Base-by-base conservation (phyloP, 2,113 vertebrate species). In the Serinus canaria region DNA sequence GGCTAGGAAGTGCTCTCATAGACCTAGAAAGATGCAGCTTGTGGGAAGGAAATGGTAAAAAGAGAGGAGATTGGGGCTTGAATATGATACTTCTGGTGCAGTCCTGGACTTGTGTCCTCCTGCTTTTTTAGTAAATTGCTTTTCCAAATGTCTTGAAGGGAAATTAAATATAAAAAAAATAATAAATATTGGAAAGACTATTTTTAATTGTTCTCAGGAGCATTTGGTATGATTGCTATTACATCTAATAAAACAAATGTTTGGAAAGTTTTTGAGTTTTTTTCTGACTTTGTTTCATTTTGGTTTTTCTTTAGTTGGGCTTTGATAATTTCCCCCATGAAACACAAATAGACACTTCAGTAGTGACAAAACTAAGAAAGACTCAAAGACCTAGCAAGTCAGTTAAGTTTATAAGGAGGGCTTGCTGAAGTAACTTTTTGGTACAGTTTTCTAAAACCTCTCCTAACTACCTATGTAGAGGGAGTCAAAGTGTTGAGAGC, bases 161-260 rank as follows among this genome's bases (percentile, higher is more conserved):
- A 79, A 83, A 83, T 73, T 23, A 88, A 95, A 87, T 77, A 80
- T 16, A 93, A 93, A 74, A 35, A 39, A 80, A 73, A 50, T 79
- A 69, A 66, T 88, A 90, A 83, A 8, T 47, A 77, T 67, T 59
- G 10, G 18, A 62, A 88, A 86, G 3, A 77, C 28, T 83, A 47
- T 50, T 69, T 83, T 73, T 44, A 93, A 82, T 15, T 53, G 16
- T 76, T 68, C 13, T 83, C 62, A 70, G 41, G 10, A 76, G 46
- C 8, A 43, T 46, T 79, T 87, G 3, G 7, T 83, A 10, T 43
- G 37, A 33, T 56, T 79, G 2, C 4, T 79, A 28, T 62, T 76
- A 75, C 37, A 83, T n/a, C 7, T 66, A 75, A 73, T 59, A 92
- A 89, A 86, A 85, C 37, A 87, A 84, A 47, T 13, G 0, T 33